Evolutionary conservation across 2,797 vertebrate genomes (phyloP).

Genomic region (Merluccius polli): DNA sequence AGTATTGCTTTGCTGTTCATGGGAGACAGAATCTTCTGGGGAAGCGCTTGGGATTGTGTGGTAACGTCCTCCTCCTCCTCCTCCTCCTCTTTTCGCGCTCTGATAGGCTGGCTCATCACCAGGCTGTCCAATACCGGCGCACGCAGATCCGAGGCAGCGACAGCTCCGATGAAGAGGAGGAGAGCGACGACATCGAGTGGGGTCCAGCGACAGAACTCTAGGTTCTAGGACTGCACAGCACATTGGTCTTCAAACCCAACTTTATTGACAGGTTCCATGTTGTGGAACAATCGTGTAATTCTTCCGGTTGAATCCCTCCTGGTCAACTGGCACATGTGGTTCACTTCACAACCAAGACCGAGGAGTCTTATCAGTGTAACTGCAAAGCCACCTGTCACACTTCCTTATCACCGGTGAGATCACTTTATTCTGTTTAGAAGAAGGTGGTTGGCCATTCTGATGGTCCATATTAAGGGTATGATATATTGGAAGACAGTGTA

Average conservation of each 20-base stretch:
- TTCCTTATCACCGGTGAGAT: neutral
- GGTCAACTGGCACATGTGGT: neutral
- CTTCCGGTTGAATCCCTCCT: neutral
- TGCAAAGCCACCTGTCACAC: neutral
- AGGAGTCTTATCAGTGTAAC: neutral
- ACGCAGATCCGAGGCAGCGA: conserved; percentile 78
- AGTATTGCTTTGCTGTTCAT: conserved; percentile 32
- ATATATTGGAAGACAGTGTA: neutral
- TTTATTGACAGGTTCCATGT: neutral
- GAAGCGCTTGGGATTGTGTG: neutral
- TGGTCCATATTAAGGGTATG: neutral
- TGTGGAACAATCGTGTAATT: neutral
- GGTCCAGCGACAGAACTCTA: conserved; percentile 94
- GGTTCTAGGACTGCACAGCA: conserved; percentile 11
- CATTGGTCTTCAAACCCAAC: neutral
- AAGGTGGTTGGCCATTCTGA: neutral
- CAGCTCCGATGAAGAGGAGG: conserved; percentile 77
- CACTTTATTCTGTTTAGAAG: neutral
- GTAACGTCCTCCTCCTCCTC: neutral
- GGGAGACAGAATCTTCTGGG: neutral
- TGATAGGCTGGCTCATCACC: conserved; percentile 79
- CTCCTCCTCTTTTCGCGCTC: conserved; percentile 2
- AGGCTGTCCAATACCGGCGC: conserved; percentile 82
- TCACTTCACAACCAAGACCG: no score
- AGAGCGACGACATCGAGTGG: conserved; percentile 82